Base-by-base conservation (phyloP, 2,888 invertebrate genomes). In the Amphipoea oculea region DNA sequence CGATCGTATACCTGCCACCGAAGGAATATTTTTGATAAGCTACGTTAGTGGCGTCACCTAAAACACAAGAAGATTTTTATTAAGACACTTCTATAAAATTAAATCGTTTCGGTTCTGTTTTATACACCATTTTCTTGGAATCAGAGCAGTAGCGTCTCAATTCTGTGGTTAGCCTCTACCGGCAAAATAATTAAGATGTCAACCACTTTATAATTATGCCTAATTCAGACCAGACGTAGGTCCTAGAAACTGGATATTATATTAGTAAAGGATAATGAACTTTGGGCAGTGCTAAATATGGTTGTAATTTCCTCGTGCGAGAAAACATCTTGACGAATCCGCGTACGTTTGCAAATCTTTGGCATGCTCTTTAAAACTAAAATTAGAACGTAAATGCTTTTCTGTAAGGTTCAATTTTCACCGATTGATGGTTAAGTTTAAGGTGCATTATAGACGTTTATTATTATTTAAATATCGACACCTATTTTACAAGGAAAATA, bases 161-260 rank as follows among this genome's bases (percentile, higher is more conserved):
- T 83, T 82, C 66, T 82, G 83, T 63, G 86, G 88, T 78, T 70
- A 75, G 74, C 29, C 29, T 60, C 70, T 45, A 11, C 48, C 70
- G 70, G 73, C 57, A 63, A 79, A 79, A 76, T 83, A 29, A 88
- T 89, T 86, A 85, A 88, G 85, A 85, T 85, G 71, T 89, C 83
- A 88, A 86, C 84, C 84, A 66, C 74, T 74, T 83, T 73, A 76
- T 88, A 87, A 88, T 89, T 84, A 89, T 79, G 48, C 70, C 81
- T 70, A 79, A 88, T 82, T 84, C 68, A 67, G 54, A 80, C n/a
- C 62, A 75, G 74, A 79, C 74, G n/a, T 63, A 82, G 70, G 48
- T 51, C 73, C 69, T 76, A 60, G 42, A 74, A 72, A 40, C 72
- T 65, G 0, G n/a, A 69, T 12, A 40, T 60, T n/a, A n/a, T 23